Percentiles rank a stretch among this genome's conserved stretches.
phyloP scores from a whole-genome alignment of 2,113 vertebrate genomes.

The Onychostoma macrolepis region DNA sequence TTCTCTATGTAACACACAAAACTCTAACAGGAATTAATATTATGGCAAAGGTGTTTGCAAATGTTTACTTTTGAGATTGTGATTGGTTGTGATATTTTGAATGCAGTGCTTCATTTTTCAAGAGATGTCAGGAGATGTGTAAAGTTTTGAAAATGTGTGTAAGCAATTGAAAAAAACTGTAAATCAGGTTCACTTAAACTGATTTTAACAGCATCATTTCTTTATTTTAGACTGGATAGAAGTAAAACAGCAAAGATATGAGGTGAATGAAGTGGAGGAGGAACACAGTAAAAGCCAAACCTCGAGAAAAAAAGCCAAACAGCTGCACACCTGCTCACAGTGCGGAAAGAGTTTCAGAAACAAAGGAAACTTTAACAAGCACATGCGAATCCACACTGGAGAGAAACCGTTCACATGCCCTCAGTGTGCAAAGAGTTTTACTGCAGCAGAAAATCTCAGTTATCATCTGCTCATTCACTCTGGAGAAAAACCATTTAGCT shows the following conservation, averaged over 20 bases:
- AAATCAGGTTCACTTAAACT: not conserved
- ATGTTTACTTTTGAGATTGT: too few relatives aligned
- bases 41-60: too few relatives aligned
- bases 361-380: not conserved
- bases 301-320: not conserved
- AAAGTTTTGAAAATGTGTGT: too few relatives aligned
- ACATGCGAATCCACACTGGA: not conserved
- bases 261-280: not conserved
- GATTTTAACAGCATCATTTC: not conserved
- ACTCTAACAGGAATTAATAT: too few relatives aligned
- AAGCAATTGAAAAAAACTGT: too few relatives aligned
- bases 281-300: not conserved
- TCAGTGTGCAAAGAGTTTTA: not conserved
- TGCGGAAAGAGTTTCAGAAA: not conserved
- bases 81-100: too few relatives aligned
- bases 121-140: too few relatives aligned
- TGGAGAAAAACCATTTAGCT: not conserved
- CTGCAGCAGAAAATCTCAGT: not conserved
- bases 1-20: too few relatives aligned
- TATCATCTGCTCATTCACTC: not conserved
- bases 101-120: too few relatives aligned
- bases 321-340: not conserved
- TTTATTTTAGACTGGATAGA: not conserved
- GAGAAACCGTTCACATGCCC: not conserved
- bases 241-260: not conserved